phyloP scores from a whole-genome alignment of 2,797 vertebrate genomes.

The Uromys caudimaculatus region DNA sequence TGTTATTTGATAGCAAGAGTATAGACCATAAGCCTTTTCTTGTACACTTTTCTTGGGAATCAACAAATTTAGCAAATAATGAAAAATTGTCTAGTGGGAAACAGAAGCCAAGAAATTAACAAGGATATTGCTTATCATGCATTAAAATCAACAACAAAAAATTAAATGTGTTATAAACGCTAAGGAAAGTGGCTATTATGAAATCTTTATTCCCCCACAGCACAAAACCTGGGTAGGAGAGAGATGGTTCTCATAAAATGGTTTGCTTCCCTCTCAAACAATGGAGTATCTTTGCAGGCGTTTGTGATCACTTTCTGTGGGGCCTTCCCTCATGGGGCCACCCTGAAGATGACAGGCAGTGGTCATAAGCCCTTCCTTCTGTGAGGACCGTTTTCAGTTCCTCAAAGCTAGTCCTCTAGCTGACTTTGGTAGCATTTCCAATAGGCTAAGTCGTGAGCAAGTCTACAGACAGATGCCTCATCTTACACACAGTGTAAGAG shows the following conservation, averaged over 20 bases:
- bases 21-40: conserved; percentile 50
- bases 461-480: not conserved
- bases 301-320: not conserved
- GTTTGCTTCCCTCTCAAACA: not conserved
- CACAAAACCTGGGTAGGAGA: conserved; percentile 1
- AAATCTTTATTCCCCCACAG: not conserved
- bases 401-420: not conserved
- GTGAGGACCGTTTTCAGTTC: not conserved
- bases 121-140: conserved; percentile 32
- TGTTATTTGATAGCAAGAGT: conserved; percentile 60
- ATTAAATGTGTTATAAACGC: conserved; percentile 20
- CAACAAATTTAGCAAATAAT: conserved; percentile 69
- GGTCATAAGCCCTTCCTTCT: not conserved
- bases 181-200: conserved; percentile 39
- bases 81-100: conserved; percentile 69
- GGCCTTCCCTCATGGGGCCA: not conserved
- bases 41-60: conserved; percentile 68
- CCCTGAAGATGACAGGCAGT: not conserved
- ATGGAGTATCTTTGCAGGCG: not conserved
- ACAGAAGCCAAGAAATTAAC: conserved; percentile 68
- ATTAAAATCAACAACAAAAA: conserved; percentile 35
- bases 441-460: not conserved
- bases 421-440: not conserved
- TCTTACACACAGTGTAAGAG: not conserved
- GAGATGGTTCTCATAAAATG: not conserved